phyloP scores from a whole-genome alignment of 1,140 invertebrate genomes.

The Eupristina koningsbergeri region DNA sequence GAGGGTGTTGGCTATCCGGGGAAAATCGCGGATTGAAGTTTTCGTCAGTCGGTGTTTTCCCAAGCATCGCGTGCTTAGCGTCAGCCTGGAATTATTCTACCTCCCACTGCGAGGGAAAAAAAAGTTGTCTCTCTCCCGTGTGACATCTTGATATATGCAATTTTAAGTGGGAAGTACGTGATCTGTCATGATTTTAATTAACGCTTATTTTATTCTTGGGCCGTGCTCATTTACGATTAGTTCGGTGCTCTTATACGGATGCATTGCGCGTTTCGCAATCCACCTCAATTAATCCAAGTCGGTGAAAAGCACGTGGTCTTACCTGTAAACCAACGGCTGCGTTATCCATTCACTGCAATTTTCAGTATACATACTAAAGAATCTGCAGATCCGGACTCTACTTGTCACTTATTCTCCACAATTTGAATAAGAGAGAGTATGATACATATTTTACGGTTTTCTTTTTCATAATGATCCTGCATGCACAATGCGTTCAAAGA shows the following conservation, averaged over 20 bases:
- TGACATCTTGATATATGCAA: background rate
- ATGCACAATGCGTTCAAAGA: background rate
- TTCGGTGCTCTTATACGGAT: background rate
- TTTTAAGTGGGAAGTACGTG: constrained; percentile 17
- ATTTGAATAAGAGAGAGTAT: background rate
- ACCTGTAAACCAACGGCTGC: background rate
- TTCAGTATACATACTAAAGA: background rate
- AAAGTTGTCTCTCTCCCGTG: background rate
- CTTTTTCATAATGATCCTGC: background rate
- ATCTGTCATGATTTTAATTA: constrained; percentile 18
- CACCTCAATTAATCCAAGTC: background rate
- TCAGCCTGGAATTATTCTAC: constrained; percentile 8
- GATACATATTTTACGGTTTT: background rate
- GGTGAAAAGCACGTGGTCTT: background rate
- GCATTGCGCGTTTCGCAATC: background rate
- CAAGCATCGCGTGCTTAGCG: background rate
- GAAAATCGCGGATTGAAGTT: constrained; percentile 3
- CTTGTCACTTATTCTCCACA: background rate
- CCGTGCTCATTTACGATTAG: background rate
- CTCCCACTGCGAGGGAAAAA: constrained; percentile 4
- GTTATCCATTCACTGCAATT: background rate
- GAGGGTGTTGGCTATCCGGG: background rate
- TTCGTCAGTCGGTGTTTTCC: background rate
- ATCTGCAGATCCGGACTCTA: background rate
- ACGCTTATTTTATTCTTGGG: constrained; percentile 7